Conservation (phyloP, 1,140 invertebrate genomes). For the Drosophila lacertosa region DNA sequence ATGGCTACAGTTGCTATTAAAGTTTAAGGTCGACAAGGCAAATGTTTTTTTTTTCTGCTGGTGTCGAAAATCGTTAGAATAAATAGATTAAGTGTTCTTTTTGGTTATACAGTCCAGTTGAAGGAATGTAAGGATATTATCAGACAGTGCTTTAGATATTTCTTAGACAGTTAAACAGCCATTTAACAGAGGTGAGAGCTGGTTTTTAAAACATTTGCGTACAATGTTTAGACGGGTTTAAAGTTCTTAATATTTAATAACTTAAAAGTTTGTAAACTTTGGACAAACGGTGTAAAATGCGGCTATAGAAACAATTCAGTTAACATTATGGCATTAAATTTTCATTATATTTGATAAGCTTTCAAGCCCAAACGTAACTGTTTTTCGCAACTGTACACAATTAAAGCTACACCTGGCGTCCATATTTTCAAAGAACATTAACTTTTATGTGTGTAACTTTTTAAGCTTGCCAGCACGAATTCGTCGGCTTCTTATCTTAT, state of each 20-base stretch:
- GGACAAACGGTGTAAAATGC: no score
- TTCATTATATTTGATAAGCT: no score
- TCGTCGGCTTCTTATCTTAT: conserved; percentile 10
- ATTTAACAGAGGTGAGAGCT: neutral
- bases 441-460: conserved; percentile 6
- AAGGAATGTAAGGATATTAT: neutral
- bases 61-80: neutral
- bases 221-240: neutral
- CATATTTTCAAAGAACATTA: conserved; percentile 2
- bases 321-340: no score
- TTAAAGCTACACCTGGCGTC: neutral
- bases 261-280: no score
- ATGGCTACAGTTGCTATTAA: conserved; percentile 3
- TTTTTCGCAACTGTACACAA: neutral
- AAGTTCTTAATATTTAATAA: no score
- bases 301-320: no score
- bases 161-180: neutral
- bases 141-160: neutral
- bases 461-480: neutral
- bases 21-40: neutral
- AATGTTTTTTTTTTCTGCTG: neutral
- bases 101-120: neutral
- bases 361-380: no score
- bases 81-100: neutral
- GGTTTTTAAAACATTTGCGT: neutral